Evolutionary conservation across 1,140 invertebrate species (phyloP).

Genomic region (Cherax destructor): DNA sequence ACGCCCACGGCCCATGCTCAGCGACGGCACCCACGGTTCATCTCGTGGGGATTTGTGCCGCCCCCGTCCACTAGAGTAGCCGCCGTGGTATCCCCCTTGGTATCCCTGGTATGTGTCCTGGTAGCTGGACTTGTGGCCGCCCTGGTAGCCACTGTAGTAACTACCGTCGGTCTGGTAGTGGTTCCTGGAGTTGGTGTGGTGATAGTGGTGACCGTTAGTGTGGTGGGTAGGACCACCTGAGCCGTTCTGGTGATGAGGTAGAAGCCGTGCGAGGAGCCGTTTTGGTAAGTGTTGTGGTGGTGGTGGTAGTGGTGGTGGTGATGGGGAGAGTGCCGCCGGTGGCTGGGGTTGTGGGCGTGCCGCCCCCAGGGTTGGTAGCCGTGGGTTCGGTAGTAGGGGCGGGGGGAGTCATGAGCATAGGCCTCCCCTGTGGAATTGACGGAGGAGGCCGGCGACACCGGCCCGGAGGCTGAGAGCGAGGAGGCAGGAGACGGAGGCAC

Average conservation of each 20-base stretch:
- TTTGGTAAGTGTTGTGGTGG: conserved; percentile 24
- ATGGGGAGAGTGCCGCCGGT: neutral
- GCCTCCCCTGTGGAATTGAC: conserved; percentile 53
- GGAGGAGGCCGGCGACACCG: conserved; percentile 53
- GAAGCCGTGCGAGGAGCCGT: conserved; percentile 11
- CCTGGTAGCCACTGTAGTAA: conserved; percentile 14
- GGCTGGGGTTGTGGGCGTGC: neutral
- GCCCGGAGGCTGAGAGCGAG: conserved; percentile 47
- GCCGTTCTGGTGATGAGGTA: conserved; percentile 30
- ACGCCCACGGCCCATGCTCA: conserved; percentile 37
- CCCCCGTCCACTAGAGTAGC: conserved; percentile 40
- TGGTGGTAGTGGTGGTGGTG: conserved; percentile 41
- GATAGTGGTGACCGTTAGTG: conserved; percentile 24
- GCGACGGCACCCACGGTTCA: conserved; percentile 30
- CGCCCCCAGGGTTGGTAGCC: conserved; percentile 18
- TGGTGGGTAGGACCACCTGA: conserved; percentile 2
- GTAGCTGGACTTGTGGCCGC: conserved; percentile 20
- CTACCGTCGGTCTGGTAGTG: conserved; percentile 34
- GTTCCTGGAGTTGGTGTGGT: neutral
- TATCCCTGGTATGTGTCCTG: conserved; percentile 44
- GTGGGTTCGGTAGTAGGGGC: conserved; percentile 37
- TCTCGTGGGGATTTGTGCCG: conserved; percentile 5
- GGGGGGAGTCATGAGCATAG: conserved; percentile 23
- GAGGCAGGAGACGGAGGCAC: conserved; percentile 46
- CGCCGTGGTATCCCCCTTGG: conserved; percentile 42